Base-by-base conservation (phyloP, 2,113 vertebrate species). In the Dendropsophus ebraccatus region DNA sequence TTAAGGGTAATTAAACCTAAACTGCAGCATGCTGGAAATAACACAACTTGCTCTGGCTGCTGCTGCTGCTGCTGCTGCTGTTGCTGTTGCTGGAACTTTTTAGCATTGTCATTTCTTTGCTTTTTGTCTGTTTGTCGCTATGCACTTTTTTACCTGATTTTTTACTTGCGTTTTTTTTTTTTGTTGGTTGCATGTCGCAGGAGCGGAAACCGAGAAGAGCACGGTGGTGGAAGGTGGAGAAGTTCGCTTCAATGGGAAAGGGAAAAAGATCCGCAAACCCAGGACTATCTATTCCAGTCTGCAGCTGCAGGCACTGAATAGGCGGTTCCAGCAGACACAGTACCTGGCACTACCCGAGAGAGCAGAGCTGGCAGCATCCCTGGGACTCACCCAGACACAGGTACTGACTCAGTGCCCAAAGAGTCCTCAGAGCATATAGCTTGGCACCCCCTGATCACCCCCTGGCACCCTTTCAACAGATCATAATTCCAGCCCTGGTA, bases 1-100 rank as follows among this genome's bases (percentile, higher is more conserved):
- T 99, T 99, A 99, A 96, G 96, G 96, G 94, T 96, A 99, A 99
- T 99, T 99, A 99, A 97, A 97, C 94, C 94, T 96, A 97, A 97
- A 97, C 95, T 96, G 95, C 95, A 94, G 96, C 92, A 94, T 94
- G 96, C 94, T 80, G 84, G 84, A 73, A 69, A 65, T 35, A 84
- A 52, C 50, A 81, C 72, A 72, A 56, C 56, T 96, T 96, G 95
- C 92, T 86, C 91, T 89, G 87, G 88, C 92, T 90, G 92, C 91
- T 91, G 91, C 89, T 89, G 91, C 58, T n/a, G 88, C 92, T 90
- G 92, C 91, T 91, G 91, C 89, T 89, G 91, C 58, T n/a, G n/a
- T n/a, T n/a, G n/a, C n/a, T n/a, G n/a, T n/a, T n/a, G n/a, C n/a
- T n/a, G n/a, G n/a, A n/a, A n/a, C n/a, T n/a, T n/a, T n/a, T 30